Percentiles rank a stretch among this genome's conserved stretches.
These are phyloP conservation scores for Folsomia candida DNA, from an alignment of 2,888 invertebrate genomes.

Conservation along the genomic window DNA sequence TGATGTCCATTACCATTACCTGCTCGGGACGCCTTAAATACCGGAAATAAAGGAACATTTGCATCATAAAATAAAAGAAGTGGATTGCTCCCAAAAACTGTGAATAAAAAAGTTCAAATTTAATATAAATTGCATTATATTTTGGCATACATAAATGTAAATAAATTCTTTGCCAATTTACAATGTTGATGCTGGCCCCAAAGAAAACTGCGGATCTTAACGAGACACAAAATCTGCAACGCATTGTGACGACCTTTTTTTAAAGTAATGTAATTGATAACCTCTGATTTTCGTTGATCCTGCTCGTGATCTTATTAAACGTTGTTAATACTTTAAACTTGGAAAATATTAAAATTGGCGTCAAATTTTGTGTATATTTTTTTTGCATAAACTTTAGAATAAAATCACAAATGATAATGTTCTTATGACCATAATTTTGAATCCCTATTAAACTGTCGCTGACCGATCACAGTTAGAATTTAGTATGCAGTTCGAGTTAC, in stretches of 20 bases:
- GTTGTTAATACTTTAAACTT: no score
- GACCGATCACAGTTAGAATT: no score
- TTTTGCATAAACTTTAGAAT: no score
- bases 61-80: neutral
- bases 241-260: neutral
- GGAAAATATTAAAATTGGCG: no score
- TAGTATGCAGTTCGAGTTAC: no score
- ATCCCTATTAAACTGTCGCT: no score
- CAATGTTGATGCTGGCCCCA: constrained; percentile 9
- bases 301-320: no score
- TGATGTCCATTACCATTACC: no score
- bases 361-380: no score
- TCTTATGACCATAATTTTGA: no score
- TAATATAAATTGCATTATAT: neutral
- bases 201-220: constrained; percentile 10
- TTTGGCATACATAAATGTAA: neutral
- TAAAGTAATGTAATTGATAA: neutral
- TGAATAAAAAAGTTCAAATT: neutral
- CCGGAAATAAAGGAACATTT: neutral
- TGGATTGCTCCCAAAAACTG: constrained; percentile 9
- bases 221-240: neutral
- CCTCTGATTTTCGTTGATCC: neutral
- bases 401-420: no score
- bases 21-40: constrained; percentile 1
- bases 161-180: neutral